Conservation (phyloP, 2,113 vertebrate genomes). For the Myotis yumanensis region DNA sequence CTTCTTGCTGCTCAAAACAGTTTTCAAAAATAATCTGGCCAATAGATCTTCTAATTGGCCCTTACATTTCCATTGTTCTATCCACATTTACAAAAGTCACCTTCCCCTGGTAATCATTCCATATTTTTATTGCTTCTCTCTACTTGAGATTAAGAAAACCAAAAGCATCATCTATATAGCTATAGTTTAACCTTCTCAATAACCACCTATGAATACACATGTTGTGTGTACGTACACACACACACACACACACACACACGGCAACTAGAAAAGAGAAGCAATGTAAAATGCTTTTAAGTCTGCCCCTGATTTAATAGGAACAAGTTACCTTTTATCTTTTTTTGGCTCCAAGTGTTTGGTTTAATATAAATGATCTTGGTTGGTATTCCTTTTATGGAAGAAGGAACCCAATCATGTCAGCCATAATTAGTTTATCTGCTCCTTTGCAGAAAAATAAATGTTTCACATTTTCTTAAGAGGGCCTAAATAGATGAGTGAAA, state of each 20-base stretch:
- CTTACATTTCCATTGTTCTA: not conserved
- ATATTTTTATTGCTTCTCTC: conserved; percentile 33
- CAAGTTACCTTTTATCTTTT: not conserved
- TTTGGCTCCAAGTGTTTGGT: conserved; percentile 38
- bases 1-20: not conserved
- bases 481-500: not conserved
- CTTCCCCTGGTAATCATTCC: not conserved
- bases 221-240: not conserved
- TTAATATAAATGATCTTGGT: conserved; percentile 27
- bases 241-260: not conserved
- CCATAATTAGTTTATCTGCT: not conserved
- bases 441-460: not conserved
- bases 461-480: not conserved
- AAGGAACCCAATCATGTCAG: not conserved
- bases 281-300: not conserved
- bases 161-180: not conserved
- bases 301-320: conserved; percentile 38
- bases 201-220: not conserved
- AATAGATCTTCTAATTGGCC: not conserved
- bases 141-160: conserved; percentile 51
- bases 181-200: not conserved
- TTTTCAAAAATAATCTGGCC: conserved; percentile 40
- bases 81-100: conserved; percentile 8
- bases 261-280: conserved; percentile 44
- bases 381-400: conserved; percentile 23